Percentiles rank a stretch among this genome's conserved stretches.
Conservation (phyloP, 2,797 vertebrate species). For the Poeciliopsis presidionis region DNA sequence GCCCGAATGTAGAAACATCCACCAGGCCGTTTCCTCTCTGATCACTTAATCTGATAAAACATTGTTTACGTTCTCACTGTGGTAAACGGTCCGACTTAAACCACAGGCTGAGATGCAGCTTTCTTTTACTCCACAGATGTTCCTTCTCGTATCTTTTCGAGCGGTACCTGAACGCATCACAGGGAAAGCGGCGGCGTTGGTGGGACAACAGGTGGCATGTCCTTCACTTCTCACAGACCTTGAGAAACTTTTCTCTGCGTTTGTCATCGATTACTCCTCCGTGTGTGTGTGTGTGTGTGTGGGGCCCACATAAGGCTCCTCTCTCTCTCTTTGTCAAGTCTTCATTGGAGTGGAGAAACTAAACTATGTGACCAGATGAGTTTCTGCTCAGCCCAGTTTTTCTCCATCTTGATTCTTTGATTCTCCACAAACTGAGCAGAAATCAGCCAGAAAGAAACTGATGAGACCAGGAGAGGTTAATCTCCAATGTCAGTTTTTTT, state of each 20-base stretch:
- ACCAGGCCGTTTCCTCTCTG: neutral
- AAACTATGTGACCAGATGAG: slow-evolving; percentile 1
- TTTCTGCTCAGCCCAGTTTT: slow-evolving; percentile 12
- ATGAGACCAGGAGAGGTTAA: neutral
- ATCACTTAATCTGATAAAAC: neutral
- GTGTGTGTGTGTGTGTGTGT: neutral
- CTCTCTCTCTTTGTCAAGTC: neutral
- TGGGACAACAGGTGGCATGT: slow-evolving; percentile 46
- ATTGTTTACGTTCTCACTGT: neutral
- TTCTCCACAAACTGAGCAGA: neutral
- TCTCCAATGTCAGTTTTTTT: too few relatives aligned
- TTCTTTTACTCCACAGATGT: neutral
- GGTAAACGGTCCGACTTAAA: neutral
- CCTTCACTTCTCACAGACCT: slow-evolving; percentile 41
- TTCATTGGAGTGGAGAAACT: neutral
- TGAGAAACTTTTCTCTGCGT: slow-evolving; percentile 6
- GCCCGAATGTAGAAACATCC: neutral
- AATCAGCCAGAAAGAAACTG: too few relatives aligned
- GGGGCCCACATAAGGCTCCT: neutral
- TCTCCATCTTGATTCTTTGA: too few relatives aligned
- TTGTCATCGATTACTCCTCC: slow-evolving; percentile 14
- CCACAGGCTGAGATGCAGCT: neutral
- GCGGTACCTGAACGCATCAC: slow-evolving; percentile 30
- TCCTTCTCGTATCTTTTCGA: neutral
- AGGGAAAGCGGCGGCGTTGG: slow-evolving; percentile 37